Evolutionary conservation across 2,888 invertebrate species (phyloP), one percentile per base, ranked within the genome.

Genomic region (Hirtodrosophila histrioides): DNA sequence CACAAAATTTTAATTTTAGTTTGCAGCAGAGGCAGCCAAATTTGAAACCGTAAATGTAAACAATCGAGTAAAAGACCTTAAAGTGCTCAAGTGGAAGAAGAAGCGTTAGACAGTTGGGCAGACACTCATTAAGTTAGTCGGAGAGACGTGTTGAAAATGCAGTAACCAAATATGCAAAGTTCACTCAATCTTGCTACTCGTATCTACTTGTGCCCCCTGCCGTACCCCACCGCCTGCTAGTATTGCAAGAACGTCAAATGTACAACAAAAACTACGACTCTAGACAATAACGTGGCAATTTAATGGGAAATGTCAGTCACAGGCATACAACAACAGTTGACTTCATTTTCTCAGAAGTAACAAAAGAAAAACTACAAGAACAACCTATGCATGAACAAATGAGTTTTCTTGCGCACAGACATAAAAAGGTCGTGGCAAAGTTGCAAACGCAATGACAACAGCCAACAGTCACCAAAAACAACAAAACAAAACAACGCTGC

Each of bases 21-120:
- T 35, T 45, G 24, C 4, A 12, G 51, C 27, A 8, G 78, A 73
- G 77, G 72, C 75, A 72, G 79, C 79, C 89, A 84, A 88, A 88
- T 84, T 88, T 88, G 86, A 88, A 87, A 72, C 70, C 88, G 88
- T 88, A 85, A 87, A 88, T 87, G 89, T 84, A 88, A 84, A 84
- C 89, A 84, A 83, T 83, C 88, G 85, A 69, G 41, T 78, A 78
- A 88, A 80, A 81, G 82, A 79, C 86, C 85, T 75, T 85, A 83
- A 88, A 79, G 43, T 62, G 67, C 17, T 39, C 36, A 41, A 24
- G 29, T 11, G 17, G 33, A 12, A 55, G 51, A 36, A 61, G 73
- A 60, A 43, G 55, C 56, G 51, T 61, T 57, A 36, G 50, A 12
- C 45, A 46, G 43, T n/a, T 33, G 57, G 23, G 3, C 27, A 40